Percentiles rank a stretch among this genome's conserved stretches.
Evolutionary conservation across 2,888 invertebrate genomes (phyloP).

Genomic region (Penaeus monodon): DNA sequence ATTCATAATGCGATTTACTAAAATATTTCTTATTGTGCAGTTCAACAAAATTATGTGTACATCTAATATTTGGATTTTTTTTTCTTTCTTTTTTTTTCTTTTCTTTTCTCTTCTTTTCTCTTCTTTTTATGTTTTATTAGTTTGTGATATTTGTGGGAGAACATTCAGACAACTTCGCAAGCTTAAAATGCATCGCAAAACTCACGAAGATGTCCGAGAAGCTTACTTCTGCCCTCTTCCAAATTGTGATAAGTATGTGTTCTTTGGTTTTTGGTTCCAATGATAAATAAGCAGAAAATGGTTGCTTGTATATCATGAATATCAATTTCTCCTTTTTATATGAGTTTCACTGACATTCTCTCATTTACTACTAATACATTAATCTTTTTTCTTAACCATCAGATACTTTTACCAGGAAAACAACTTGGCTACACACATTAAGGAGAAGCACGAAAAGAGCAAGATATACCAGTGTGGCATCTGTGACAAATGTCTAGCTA

Average conservation of each 20-base stretch:
- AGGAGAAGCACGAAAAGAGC: conserved; percentile 39
- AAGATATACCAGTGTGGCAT: conserved; percentile 49
- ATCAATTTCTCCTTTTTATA: not conserved
- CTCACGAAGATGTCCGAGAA: conserved; percentile 25
- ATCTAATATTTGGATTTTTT: not conserved
- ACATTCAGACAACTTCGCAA: conserved; percentile 29
- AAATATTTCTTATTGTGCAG: no score
- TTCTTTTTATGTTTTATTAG: conserved; percentile 25
- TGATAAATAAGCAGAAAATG: not conserved
- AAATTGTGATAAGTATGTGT: conserved; percentile 42
- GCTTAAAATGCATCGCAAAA: conserved; percentile 32
- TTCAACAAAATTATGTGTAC: not conserved
- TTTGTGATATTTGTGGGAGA: conserved; percentile 49
- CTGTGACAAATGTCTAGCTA: conserved; percentile 40
- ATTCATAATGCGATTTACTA: no score
- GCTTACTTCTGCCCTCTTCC: conserved; percentile 39
- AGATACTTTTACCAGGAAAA: conserved; percentile 38
- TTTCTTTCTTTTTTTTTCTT: conserved; percentile 1
- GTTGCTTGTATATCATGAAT: no score
- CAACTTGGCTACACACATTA: conserved; percentile 48
- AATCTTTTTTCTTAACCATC: not conserved
- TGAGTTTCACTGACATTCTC: not conserved
- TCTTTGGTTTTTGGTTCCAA: not conserved
- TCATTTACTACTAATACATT: not conserved
- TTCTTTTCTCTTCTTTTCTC: no score